Evolutionary conservation across 2,888 invertebrate species (phyloP).

Genomic region (Cistogaster globosa): DNA sequence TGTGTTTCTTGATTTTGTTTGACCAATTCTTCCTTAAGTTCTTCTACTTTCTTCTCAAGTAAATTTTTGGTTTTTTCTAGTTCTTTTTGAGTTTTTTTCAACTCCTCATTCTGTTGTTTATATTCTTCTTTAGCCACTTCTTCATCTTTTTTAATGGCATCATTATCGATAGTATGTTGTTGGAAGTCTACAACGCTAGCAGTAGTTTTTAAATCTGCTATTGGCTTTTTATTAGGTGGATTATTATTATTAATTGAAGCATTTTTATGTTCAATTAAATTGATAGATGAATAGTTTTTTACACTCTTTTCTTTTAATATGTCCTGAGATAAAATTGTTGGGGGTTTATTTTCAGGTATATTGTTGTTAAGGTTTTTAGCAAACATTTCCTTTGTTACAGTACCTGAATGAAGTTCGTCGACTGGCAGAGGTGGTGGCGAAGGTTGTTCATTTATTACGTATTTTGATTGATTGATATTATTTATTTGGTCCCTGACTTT

Average conservation of each 20-base stretch:
- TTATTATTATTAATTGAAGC: neutral
- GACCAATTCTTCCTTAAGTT: conserved; percentile 83
- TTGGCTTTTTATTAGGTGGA: conserved; percentile 10
- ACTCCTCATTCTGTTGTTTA: conserved; percentile 77
- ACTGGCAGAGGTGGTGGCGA: conserved; percentile 77
- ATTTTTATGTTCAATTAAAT: neutral
- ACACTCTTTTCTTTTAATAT: neutral
- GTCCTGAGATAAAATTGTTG: conserved; percentile 25
- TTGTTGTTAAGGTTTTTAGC: conserved; percentile 21
- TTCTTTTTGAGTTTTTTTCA: conserved; percentile 79
- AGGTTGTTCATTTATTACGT: neutral
- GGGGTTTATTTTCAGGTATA: conserved; percentile 22
- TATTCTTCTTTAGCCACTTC: conserved; percentile 81
- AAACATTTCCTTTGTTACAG: conserved; percentile 21
- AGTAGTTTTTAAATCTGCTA: conserved; percentile 17
- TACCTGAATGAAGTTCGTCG: conserved; percentile 74
- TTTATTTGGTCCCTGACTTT: conserved; percentile 24
- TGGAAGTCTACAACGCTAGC: conserved; percentile 13
- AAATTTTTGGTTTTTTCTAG: conserved; percentile 79
- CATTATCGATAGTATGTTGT: conserved; percentile 79
- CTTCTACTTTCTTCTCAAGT: conserved; percentile 81
- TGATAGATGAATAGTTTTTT: neutral
- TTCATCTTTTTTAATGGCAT: conserved; percentile 84
- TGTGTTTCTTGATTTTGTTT: conserved; percentile 81
- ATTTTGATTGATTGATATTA: conserved; percentile 37